Conservation (phyloP, 2,113 vertebrate genomes). For the Petrocephalus zakoni region DNA sequence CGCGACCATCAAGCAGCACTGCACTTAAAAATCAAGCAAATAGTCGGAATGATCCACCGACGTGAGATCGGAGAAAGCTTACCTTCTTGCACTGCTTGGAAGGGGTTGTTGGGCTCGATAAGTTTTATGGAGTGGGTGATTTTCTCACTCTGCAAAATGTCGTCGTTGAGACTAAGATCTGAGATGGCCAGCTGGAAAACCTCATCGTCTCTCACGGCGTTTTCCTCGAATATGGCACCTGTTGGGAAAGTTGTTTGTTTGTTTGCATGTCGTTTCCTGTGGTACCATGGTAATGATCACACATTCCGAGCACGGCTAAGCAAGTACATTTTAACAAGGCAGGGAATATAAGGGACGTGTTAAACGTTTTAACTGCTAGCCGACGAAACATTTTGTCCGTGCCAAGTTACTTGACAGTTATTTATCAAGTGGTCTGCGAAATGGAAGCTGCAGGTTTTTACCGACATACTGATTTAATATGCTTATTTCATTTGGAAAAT, state of each 20-base stretch:
- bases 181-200: slow-evolving; percentile 95
- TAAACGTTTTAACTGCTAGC: neutral
- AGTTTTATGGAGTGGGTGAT: slow-evolving; percentile 97
- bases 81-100: slow-evolving; percentile 98
- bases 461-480: slow-evolving; percentile 20
- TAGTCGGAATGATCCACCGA: slow-evolving; percentile 8
- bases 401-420: slow-evolving; percentile 2
- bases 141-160: slow-evolving; percentile 95
- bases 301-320: neutral
- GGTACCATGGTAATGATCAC: neutral
- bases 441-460: neutral
- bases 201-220: slow-evolving; percentile 85
- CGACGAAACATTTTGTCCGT: neutral
- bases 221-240: slow-evolving; percentile 99
- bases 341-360: neutral
- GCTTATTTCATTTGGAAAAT: neutral
- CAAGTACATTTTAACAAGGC: neutral
- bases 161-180: slow-evolving; percentile 93
- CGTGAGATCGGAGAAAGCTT: slow-evolving; percentile 44
- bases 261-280: neutral
- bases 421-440: neutral
- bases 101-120: slow-evolving; percentile 93
- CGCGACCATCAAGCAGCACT: neutral
- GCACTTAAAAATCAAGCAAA: neutral
- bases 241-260: slow-evolving; percentile 25